Percentiles rank a stretch among this genome's conserved stretches.
Conservation (phyloP, 2,888 invertebrate species). For the Actias luna region DNA sequence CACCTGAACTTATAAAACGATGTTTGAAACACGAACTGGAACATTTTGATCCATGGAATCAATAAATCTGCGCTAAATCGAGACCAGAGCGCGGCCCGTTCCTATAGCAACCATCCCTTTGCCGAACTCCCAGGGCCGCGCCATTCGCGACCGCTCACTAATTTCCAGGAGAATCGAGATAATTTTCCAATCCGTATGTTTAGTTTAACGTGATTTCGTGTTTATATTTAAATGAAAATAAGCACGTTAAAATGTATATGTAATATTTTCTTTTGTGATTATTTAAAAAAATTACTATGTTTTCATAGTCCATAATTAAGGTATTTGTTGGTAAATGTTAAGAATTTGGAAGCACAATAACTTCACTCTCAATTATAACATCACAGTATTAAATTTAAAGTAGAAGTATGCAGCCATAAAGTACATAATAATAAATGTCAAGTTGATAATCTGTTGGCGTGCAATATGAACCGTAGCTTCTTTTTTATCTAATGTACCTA, state of each 20-base stretch:
- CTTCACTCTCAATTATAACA: no score
- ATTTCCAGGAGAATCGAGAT: conserved; percentile 47
- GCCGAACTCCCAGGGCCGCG: conserved; percentile 43
- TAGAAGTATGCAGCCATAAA: no score
- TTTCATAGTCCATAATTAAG: not conserved
- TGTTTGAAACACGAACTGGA: conserved; percentile 31
- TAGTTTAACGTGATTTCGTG: conserved; percentile 16
- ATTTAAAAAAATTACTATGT: not conserved
- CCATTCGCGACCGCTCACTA: conserved; percentile 32
- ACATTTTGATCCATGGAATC: conserved; percentile 62
- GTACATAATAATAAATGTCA: not conserved
- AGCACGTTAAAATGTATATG: no score
- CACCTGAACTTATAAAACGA: conserved; percentile 4
- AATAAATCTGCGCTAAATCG: conserved; percentile 63
- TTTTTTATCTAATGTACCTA: no score
- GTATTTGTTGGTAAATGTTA: not conserved
- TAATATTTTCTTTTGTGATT: not conserved
- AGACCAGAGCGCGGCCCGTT: conserved; percentile 54
- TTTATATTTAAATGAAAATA: not conserved
- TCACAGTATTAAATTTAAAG: no score
- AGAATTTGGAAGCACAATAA: not conserved
- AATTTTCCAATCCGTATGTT: conserved; percentile 18
- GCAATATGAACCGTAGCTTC: no score
- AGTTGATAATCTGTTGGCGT: not conserved
- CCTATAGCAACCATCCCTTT: conserved; percentile 71